Percentiles rank a stretch among this genome's conserved stretches.
phyloP scores from a whole-genome alignment of 2,113 vertebrate species.

The Saccopteryx bilineata region DNA sequence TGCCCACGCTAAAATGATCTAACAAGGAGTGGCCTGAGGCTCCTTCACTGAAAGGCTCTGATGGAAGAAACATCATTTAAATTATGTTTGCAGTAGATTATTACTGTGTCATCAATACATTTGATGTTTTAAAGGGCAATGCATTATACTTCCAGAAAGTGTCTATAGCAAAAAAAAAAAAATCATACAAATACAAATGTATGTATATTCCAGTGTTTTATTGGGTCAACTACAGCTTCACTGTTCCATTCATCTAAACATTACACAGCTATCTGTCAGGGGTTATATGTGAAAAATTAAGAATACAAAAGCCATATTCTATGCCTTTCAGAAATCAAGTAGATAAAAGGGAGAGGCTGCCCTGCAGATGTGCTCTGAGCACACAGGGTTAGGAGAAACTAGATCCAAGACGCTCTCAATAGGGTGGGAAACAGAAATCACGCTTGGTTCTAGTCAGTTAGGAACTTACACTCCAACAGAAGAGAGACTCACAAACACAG shows the following conservation, averaged over 20 bases:
- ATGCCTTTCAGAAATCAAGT: constrained; percentile 2
- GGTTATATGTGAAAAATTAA: not conserved
- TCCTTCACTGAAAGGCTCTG: not conserved
- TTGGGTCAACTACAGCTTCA: not conserved
- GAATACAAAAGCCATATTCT: not conserved
- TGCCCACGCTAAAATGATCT: not conserved
- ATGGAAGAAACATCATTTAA: constrained; percentile 49
- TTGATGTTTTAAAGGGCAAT: constrained; percentile 38
- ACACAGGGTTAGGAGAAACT: not conserved
- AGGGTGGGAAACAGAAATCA: not conserved
- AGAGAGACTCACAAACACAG: not conserved
- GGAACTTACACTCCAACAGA: not conserved
- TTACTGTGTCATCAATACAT: not conserved
- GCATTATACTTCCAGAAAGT: not conserved
- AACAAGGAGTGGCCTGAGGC: not conserved
- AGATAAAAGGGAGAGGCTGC: not conserved
- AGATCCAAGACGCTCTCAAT: not conserved
- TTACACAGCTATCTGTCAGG: not conserved
- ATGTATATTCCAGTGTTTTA: not conserved
- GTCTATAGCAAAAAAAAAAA: not conserved
- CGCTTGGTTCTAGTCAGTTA: not conserved
- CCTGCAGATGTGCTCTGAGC: not conserved
- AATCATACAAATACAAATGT: not conserved
- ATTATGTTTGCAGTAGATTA: constrained; percentile 44
- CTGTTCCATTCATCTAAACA: not conserved